Evolutionary conservation across 2,797 vertebrate species (phyloP).

Genomic region (Chelon labrosus): DNA sequence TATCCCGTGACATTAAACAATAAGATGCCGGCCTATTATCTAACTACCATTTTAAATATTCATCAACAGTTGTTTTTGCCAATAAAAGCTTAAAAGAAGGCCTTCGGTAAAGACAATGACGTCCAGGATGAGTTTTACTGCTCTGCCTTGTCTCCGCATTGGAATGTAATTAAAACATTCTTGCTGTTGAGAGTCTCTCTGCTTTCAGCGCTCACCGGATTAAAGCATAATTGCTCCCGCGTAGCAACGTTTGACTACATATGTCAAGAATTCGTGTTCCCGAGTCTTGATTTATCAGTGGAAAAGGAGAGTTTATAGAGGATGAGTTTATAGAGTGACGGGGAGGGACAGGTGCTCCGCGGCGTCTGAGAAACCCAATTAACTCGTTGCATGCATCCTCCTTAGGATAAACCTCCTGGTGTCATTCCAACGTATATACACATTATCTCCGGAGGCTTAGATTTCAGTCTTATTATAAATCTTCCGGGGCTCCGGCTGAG

Average conservation of each 20-base stretch:
- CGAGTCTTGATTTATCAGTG: constrained; percentile 49
- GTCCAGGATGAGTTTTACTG: constrained; percentile 35
- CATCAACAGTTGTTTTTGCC: no score
- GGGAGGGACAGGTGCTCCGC: constrained; percentile 68
- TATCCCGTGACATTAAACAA: neutral
- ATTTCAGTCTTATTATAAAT: constrained; percentile 44
- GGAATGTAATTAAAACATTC: constrained; percentile 77
- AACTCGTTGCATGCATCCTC: constrained; percentile 36
- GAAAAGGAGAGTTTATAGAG: constrained; percentile 46
- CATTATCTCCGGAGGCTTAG: constrained; percentile 27
- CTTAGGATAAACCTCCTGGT: constrained; percentile 32
- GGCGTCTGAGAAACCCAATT: constrained; percentile 60
- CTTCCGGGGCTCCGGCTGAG: constrained; percentile 10
- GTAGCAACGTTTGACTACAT: constrained; percentile 48
- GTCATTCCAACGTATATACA: constrained; percentile 19
- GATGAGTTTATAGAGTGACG: constrained; percentile 66
- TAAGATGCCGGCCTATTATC: no score
- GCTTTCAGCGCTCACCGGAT: constrained; percentile 52
- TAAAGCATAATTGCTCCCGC: constrained; percentile 52
- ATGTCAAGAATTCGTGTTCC: constrained; percentile 36
- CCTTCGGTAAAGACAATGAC: constrained; percentile 24
- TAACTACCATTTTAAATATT: no score
- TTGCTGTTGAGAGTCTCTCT: constrained; percentile 44
- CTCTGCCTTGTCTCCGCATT: constrained; percentile 44
- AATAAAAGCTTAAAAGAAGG: constrained; percentile 1